Base-by-base conservation (phyloP, 2,888 invertebrate genomes). In the Melieria crassipennis region DNA sequence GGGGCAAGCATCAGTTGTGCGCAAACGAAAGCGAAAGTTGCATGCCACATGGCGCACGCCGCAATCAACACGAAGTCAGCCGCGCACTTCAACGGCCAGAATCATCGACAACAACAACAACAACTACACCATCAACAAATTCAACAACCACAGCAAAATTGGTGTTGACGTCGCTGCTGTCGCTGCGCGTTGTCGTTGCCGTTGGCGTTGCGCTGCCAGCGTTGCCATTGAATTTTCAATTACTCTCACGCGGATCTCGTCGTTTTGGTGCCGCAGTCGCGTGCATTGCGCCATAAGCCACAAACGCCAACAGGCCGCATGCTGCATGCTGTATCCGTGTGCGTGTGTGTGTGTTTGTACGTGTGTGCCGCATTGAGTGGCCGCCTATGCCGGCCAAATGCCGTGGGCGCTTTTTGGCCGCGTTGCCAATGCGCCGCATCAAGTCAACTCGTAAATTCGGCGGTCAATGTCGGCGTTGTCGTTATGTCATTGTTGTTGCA, bases 221-320 rank as follows among this genome's bases (percentile, higher is more conserved):
- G 61, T 63, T 72, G 70, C 65, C 67, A 71, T 68, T 75, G 73
- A 71, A 71, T 69, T 71, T 70, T 70, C 71, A 75, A 73, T 70
- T 73, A 71, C 71, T 71, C 67, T 57, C 64, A 64, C 60, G 58
- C 68, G 50, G 58, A 68, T 45, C 65, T 55, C 65, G 50, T 58
- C 60, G 56, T 52, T 63, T 47, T 58, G 72, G 72, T 65, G 69
- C 69, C 55, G 52, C 60, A 61, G 46, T 46, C 13, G 9, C 55
- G 30, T 47, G 62, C 66, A 50, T 42, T 64, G 64, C 64, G 65
- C 70, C 57, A 55, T 63, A 57, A 70, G 64, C 63, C 64, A 50
- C 55, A 58, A 57, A 63, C 62, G 63, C 57, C 63, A 64, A 55
- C 57, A 58, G 11, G 60, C 9, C 55, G 64, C 64, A 70, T 65